phyloP scores from a whole-genome alignment of 2,888 invertebrate genomes.

The Heliconius erato region DNA sequence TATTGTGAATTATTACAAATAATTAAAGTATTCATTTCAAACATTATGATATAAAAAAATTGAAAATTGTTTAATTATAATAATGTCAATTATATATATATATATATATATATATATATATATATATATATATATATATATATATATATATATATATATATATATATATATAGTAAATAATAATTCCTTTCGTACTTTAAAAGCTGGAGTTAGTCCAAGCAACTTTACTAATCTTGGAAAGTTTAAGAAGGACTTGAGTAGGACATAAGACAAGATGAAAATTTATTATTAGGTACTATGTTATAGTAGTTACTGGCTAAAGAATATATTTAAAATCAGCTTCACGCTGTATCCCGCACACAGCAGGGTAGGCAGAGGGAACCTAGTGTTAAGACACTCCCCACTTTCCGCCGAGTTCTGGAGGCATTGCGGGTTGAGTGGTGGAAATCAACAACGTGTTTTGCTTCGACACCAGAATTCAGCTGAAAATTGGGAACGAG shows the following conservation, averaged over 20 bases:
- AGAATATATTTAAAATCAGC: background rate
- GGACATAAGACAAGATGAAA: background rate
- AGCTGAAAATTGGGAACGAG: too few species aligned
- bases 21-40: background rate
- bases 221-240: slow-evolving; percentile 17
- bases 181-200: background rate
- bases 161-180: slow-evolving; percentile 1
- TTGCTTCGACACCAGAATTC: too few species aligned
- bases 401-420: too few species aligned
- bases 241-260: slow-evolving; percentile 4
- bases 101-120: too few species aligned
- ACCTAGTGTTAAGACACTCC: too few species aligned
- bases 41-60: background rate
- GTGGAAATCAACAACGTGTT: too few species aligned
- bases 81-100: background rate
- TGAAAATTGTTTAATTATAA: background rate
- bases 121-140: too few species aligned
- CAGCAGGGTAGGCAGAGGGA: too few species aligned
- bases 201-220: slow-evolving; percentile 21
- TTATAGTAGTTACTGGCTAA: background rate
- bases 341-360: too few species aligned
- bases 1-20: background rate
- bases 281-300: background rate
- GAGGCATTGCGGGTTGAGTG: too few species aligned
- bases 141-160: too few species aligned